Evolutionary conservation across 2,888 invertebrate genomes (phyloP).

Genomic region (Odontomyia ornata): DNA sequence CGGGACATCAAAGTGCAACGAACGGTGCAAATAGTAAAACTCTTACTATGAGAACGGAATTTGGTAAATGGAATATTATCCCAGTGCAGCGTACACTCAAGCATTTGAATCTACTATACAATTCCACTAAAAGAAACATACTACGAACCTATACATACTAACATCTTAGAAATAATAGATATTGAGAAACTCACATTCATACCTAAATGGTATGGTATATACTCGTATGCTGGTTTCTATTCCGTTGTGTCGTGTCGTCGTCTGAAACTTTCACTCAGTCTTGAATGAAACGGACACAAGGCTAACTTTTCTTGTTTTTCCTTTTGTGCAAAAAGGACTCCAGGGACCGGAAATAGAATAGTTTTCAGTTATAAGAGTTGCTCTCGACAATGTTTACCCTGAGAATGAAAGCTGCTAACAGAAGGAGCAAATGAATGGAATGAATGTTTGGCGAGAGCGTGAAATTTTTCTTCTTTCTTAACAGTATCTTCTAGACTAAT

Average conservation of each 20-base stretch:
- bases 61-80: slow-evolving; percentile 32
- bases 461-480: not conserved
- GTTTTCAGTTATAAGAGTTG: slow-evolving; percentile 9
- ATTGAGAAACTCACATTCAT: slow-evolving; percentile 19
- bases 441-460: not conserved
- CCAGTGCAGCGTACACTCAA: not conserved
- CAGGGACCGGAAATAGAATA: slow-evolving; percentile 28
- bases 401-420: no score
- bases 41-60: not conserved
- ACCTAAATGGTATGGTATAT: not conserved
- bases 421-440: not conserved
- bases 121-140: slow-evolving; percentile 9
- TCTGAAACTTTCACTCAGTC: not conserved
- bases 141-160: not conserved
- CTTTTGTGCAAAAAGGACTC: not conserved
- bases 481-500: slow-evolving; percentile 13
- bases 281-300: not conserved
- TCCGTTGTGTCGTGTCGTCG: no score
- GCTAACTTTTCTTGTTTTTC: slow-evolving; percentile 25
- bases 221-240: not conserved
- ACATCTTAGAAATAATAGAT: no score
- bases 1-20: not conserved
- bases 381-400: not conserved
- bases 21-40: not conserved
- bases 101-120: slow-evolving; percentile 17